Base-by-base conservation (phyloP, 2,888 invertebrate genomes). In the Cerastis leucographa region DNA sequence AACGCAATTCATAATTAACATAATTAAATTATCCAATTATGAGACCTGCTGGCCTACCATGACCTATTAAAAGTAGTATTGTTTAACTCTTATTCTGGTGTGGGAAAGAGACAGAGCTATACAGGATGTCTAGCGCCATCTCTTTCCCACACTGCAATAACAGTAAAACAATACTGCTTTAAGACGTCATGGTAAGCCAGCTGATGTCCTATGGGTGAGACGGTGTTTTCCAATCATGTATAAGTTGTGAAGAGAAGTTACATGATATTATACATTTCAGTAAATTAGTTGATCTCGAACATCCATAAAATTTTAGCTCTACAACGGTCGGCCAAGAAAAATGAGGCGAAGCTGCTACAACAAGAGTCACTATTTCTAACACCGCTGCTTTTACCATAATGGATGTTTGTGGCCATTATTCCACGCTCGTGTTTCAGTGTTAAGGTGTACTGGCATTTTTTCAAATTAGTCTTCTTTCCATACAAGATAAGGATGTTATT, bases 311-410 rank as follows among this genome's bases (percentile, higher is more conserved):
- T 87, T 83, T 67, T 85, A 87, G 62, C 65, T 84, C 85, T 81
- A 69, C 71, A 77, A 77, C 75, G 65, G 71, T 46, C 66, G 78
- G 80, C 85, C 87, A 93, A 92, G 92, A 93, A 92, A 92, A 93
- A 92, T 92, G 92, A 91, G 89, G 88, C 88, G 76, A 83, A 88
- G 85, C 87, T 83, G 85, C 83, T 88, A 89, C 89, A 87, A 86
- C 88, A 90, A 83, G 89, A 92, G 92, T 91, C 91, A 89, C 90
- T 93, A 90, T 90, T 90, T 90, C 90, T 89, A 91, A 91, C 90
- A 89, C 88, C 87, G 85, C 88, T 89, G 91, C 92, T 93, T 91
- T 92, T 90, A 91, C 88, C 90, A 91, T 93, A 93, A 93, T 93
- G 92, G 93, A 92, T 91, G 90, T 90, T 84, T 81, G 86, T 80